phyloP scores from a whole-genome alignment of 2,113 vertebrate species.

The Labrus mixtus region DNA sequence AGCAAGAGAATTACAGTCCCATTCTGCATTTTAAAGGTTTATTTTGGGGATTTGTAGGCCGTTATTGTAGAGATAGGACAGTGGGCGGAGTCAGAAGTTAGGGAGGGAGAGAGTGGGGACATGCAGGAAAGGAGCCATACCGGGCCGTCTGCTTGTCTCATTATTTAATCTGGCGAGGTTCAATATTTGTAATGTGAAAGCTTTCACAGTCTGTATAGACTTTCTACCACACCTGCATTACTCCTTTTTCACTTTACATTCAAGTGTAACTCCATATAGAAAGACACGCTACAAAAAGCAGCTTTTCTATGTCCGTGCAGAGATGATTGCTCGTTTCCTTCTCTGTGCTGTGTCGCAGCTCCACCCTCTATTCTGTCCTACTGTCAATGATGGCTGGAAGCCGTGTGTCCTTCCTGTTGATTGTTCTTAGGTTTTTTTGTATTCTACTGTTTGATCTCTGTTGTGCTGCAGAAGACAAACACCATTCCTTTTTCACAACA shows the following conservation, averaged over 20 bases:
- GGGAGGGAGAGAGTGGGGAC: too few species aligned
- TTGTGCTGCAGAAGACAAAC: not conserved
- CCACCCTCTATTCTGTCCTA: constrained; percentile 27
- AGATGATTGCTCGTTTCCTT: constrained; percentile 56
- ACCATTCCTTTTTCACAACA: constrained; percentile 8
- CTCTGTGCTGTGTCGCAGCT: constrained; percentile 24
- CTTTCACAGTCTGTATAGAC: not conserved
- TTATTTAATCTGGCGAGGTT: not conserved
- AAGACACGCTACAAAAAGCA: not conserved
- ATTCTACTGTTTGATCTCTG: constrained; percentile 4
- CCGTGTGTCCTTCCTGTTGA: not conserved
- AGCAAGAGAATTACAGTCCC: too few species aligned
- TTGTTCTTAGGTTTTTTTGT: constrained; percentile 1
- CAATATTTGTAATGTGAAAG: not conserved
- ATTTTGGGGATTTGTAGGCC: too few species aligned
- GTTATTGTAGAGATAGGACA: too few species aligned
- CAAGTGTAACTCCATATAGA: too few species aligned
- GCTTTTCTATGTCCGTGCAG: not conserved
- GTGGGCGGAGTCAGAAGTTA: too few species aligned
- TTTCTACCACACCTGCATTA: too few species aligned
- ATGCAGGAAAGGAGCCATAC: too few species aligned
- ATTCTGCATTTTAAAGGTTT: too few species aligned
- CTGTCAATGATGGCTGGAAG: constrained; percentile 18
- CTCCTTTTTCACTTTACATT: not conserved
- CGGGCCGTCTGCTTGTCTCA: too few species aligned